Evolutionary conservation across 1,140 invertebrate genomes (phyloP).

Genomic region (Nilaparvata lugens): DNA sequence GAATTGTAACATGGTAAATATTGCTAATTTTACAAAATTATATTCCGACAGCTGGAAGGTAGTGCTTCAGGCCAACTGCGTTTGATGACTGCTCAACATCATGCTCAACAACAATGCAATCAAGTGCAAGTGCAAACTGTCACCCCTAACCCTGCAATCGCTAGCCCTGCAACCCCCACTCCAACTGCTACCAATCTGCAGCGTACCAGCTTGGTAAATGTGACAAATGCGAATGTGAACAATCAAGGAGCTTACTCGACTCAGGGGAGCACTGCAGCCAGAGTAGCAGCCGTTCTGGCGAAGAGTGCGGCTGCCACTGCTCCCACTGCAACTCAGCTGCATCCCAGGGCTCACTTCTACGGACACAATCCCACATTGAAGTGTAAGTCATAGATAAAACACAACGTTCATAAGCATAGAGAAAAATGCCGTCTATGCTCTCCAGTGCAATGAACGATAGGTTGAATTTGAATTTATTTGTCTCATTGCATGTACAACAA

Average conservation of each 20-base stretch:
- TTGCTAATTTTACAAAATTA: not conserved
- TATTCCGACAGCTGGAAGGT: constrained; percentile 31
- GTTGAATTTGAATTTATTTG: too few relatives aligned
- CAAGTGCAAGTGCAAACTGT: too few relatives aligned
- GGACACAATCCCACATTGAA: constrained; percentile 80
- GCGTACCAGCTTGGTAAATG: constrained; percentile 39
- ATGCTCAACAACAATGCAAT: constrained; percentile 43
- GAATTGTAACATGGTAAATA: not conserved
- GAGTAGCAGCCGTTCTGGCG: constrained; percentile 43
- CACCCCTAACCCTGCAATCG: constrained; percentile 36
- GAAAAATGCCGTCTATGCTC: too few relatives aligned
- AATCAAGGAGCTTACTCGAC: constrained; percentile 1
- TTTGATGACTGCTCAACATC: constrained; percentile 72
- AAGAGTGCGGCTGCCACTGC: constrained; percentile 33
- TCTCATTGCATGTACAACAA: too few relatives aligned
- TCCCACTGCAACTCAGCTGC: constrained; percentile 25
- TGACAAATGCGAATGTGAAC: constrained; percentile 32
- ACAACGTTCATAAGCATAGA: too few relatives aligned
- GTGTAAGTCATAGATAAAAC: too few relatives aligned
- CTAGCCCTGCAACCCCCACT: constrained; percentile 4
- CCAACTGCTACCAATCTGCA: constrained; percentile 25
- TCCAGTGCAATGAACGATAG: too few relatives aligned
- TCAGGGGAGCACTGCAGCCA: constrained; percentile 26
- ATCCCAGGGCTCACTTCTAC: constrained; percentile 47
- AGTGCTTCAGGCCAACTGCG: constrained; percentile 33